These are phyloP conservation scores for Phenacoccus solenopsis DNA, from an alignment of 1,140 invertebrate species.

Conservation along the genomic window DNA sequence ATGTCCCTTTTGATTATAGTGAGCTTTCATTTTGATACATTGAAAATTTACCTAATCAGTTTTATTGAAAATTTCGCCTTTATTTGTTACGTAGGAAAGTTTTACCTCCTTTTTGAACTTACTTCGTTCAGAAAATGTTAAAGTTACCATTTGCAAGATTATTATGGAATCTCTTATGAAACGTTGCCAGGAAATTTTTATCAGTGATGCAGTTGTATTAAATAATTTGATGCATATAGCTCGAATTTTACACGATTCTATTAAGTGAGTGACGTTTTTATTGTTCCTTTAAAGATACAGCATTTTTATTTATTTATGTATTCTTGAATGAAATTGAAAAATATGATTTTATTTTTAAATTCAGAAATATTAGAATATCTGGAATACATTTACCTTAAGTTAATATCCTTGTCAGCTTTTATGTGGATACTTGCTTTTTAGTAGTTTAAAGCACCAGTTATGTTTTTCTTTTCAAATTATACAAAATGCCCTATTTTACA, in stretches of 20 bases:
- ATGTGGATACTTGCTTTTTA: too few species aligned
- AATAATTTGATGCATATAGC: constrained; percentile 76
- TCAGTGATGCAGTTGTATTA: constrained; percentile 71
- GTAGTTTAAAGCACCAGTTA: too few species aligned
- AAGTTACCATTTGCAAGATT: constrained; percentile 71
- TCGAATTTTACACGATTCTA: constrained; percentile 79
- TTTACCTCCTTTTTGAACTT: constrained; percentile 81
- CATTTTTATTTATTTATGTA: too few species aligned
- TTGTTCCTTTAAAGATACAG: neutral
- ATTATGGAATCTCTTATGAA: constrained; percentile 56
- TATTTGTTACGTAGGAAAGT: constrained; percentile 44
- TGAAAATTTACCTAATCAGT: neutral
- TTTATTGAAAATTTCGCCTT: neutral
- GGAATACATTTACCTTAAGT: too few species aligned
- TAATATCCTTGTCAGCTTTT: too few species aligned
- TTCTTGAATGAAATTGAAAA: too few species aligned
- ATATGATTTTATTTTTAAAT: too few species aligned
- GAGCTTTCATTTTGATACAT: neutral
- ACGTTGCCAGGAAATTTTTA: constrained; percentile 42
- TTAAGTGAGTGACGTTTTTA: constrained; percentile 51
- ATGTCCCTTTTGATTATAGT: neutral
- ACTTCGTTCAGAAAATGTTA: constrained; percentile 69
- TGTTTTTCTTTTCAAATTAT: too few species aligned
- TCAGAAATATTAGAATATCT: too few species aligned
- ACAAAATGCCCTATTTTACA: too few species aligned